These are phyloP conservation scores for Clarias laeviceps DNA, from an alignment of 2,797 vertebrate genomes.

Conservation along the genomic window DNA sequence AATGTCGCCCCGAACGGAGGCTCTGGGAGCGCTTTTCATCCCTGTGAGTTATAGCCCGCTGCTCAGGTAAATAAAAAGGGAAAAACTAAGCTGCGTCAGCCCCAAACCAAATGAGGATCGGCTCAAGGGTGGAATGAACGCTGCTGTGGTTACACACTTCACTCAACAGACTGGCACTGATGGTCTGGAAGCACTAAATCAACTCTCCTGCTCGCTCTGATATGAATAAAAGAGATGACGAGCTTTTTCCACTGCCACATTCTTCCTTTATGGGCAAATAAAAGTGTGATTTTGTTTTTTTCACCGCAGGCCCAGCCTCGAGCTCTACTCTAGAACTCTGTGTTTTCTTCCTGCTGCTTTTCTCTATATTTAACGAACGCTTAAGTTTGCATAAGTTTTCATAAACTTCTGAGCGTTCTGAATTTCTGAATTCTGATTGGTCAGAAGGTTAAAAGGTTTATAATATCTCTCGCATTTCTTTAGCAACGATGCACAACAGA, in stretches of 20 bases:
- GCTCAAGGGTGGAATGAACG: neutral
- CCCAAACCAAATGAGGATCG: neutral
- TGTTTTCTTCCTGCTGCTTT: neutral
- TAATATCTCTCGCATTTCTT: neutral
- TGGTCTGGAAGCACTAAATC: constrained; percentile 30
- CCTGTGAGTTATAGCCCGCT: neutral
- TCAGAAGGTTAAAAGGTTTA: neutral
- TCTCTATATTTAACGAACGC: too few relatives aligned
- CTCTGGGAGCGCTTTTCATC: too few relatives aligned
- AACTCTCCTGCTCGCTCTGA: neutral
- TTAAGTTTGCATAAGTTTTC: too few relatives aligned
- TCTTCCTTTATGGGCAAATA: constrained; percentile 21
- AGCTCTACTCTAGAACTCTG: neutral
- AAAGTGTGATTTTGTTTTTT: neutral
- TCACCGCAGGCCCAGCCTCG: neutral
- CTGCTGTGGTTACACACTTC: constrained; percentile 11
- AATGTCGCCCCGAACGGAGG: neutral
- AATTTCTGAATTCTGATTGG: neutral
- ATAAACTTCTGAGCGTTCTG: too few relatives aligned
- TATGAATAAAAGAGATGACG: constrained; percentile 24
- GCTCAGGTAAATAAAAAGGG: neutral
- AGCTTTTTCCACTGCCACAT: constrained; percentile 15
- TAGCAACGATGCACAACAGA: neutral
- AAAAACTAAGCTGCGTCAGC: neutral
- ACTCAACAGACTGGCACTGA: constrained; percentile 2